Evolutionary conservation across 2,797 vertebrate species (phyloP).

Genomic region (Smutsia temminckii): DNA sequence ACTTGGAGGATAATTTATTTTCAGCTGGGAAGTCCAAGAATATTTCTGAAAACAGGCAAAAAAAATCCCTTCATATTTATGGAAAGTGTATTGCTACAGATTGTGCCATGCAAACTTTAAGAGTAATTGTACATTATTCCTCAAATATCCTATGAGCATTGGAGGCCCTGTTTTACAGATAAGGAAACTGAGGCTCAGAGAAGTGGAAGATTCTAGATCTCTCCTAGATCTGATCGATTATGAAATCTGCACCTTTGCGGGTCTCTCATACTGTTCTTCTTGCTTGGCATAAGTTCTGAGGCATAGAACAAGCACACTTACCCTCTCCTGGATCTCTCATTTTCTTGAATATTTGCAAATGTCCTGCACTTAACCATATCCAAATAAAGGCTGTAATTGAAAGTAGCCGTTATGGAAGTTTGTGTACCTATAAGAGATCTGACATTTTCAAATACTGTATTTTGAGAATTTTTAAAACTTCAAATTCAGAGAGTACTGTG

Average conservation of each 20-base stretch:
- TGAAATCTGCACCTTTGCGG: not conserved
- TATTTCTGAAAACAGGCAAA: constrained; percentile 34
- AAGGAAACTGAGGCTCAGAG: not conserved
- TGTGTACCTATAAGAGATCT: not conserved
- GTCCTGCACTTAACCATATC: not conserved
- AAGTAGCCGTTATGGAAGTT: not conserved
- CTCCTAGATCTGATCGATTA: not conserved
- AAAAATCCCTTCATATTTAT: not conserved
- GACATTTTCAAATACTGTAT: not conserved
- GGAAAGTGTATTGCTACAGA: not conserved
- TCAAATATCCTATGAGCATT: not conserved
- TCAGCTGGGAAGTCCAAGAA: constrained; percentile 1
- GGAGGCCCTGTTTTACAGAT: not conserved
- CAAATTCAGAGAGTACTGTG: not conserved
- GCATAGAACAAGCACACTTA: not conserved
- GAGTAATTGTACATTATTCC: not conserved
- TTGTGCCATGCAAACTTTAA: not conserved
- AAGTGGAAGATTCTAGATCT: not conserved
- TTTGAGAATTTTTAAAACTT: not conserved
- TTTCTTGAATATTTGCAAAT: constrained; percentile 19
- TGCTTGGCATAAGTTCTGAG: not conserved
- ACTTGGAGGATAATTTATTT: constrained; percentile 45
- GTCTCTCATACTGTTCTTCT: not conserved
- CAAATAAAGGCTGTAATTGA: not conserved
- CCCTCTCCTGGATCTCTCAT: not conserved